A percentile compares a stretch with the other conserved stretches of the same genome.
phyloP scores from a whole-genome alignment of 35 echinoderm and acorn worm genomes.

The Diadema setosum region DNA sequence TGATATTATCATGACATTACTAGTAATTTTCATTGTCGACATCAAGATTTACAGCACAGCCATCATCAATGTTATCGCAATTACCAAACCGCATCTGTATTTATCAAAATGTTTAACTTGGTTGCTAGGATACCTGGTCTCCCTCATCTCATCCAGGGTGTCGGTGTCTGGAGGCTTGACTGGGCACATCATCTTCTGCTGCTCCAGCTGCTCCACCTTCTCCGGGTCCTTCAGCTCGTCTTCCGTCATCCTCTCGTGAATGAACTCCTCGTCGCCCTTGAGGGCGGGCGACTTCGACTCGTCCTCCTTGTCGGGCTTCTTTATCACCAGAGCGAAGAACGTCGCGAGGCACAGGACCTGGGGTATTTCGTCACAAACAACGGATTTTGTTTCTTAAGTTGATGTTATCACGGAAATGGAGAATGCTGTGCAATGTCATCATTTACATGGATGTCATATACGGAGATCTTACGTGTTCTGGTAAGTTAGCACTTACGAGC shows the following conservation, averaged over 20 bases:
- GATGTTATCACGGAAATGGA: too few relatives aligned
- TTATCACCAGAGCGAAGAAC: slow-evolving; percentile 88
- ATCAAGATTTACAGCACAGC: background rate
- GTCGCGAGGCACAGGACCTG: slow-evolving; percentile 84
- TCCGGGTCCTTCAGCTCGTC: slow-evolving; percentile 88
- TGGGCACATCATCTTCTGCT: slow-evolving; percentile 61
- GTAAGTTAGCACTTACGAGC: too few relatives aligned
- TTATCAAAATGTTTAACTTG: too few relatives aligned
- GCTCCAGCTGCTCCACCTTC: slow-evolving; percentile 68
- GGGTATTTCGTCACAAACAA: too few relatives aligned
- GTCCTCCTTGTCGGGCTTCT: slow-evolving; percentile 93
- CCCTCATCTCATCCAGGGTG: slow-evolving; percentile 59
- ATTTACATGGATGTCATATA: too few relatives aligned
- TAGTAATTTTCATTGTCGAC: background rate
- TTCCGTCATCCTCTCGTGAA: slow-evolving; percentile 86
- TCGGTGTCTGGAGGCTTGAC: slow-evolving; percentile 85
- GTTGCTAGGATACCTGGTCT: slow-evolving; percentile 75
- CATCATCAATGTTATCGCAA: background rate
- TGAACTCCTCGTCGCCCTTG: slow-evolving; percentile 79
- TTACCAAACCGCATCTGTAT: too few relatives aligned
- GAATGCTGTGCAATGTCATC: too few relatives aligned
- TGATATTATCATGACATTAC: background rate
- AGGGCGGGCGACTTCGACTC: slow-evolving; percentile 51
- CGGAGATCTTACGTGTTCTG: too few relatives aligned
- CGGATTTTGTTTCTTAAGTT: too few relatives aligned